Percentiles rank a stretch among this genome's conserved stretches.
Evolutionary conservation across 2,113 vertebrate genomes (phyloP).

Genomic region (Fukomys damarensis): DNA sequence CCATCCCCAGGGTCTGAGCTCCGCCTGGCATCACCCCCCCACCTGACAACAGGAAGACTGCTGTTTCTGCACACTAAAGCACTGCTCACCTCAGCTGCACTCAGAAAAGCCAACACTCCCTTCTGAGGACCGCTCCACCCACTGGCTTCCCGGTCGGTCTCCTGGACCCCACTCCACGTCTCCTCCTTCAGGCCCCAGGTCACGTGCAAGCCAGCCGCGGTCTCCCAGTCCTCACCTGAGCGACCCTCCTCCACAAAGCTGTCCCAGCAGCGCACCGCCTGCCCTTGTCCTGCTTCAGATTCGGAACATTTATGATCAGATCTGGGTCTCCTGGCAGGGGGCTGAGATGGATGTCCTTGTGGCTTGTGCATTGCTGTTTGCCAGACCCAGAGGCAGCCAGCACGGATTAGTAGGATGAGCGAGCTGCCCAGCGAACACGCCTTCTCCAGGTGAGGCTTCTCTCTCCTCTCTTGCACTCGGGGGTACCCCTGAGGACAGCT

Average conservation of each 20-base stretch:
- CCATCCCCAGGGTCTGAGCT: background rate
- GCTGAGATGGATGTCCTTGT: rapidly evolving
- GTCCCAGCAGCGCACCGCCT: rapidly evolving
- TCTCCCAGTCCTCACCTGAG: background rate
- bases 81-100: rapidly evolving
- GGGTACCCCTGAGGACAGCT: background rate
- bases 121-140: background rate
- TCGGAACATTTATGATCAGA: rapidly evolving
- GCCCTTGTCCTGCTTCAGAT: rapidly evolving
- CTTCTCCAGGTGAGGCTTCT: rapidly evolving
- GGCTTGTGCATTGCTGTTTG: background rate
- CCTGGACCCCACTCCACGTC: background rate
- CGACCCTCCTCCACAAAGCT: too few relatives aligned
- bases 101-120: background rate
- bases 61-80: background rate
- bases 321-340: rapidly evolving
- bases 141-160: too few relatives aligned
- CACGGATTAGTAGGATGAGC: rapidly evolving
- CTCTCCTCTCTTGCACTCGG: too few relatives aligned
- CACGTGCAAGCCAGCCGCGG: rapidly evolving
- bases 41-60: rapidly evolving
- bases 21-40: background rate
- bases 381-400: background rate
- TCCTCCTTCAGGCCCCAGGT: too few relatives aligned
- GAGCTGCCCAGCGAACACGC: rapidly evolving